Conservation (phyloP, 2,113 vertebrate genomes). For the Cynopterus brachyotis region DNA sequence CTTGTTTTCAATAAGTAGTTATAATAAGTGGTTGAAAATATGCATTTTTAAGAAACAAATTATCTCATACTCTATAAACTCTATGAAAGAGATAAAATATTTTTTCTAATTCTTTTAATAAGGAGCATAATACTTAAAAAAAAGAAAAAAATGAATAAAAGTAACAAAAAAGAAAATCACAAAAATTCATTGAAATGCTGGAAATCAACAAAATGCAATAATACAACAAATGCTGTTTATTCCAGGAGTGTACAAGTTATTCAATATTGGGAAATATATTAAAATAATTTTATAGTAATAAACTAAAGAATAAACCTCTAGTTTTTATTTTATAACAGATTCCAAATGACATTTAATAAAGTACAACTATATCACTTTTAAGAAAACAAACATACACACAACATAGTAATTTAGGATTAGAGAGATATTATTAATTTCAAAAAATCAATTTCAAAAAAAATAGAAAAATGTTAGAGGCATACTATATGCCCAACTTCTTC, state of each 20-base stretch:
- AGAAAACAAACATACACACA: background rate
- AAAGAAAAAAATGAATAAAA: background rate
- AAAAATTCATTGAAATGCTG: slow-evolving; percentile 14
- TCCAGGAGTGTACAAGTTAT: background rate
- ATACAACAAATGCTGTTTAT: background rate
- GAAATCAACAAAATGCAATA: background rate
- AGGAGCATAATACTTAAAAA: background rate
- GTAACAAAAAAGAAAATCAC: background rate
- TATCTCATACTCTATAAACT: background rate
- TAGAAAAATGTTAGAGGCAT: background rate
- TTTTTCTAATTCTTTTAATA: slow-evolving; percentile 15
- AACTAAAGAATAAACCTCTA: background rate
- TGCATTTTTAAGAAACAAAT: background rate
- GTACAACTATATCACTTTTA: background rate
- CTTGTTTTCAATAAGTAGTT: background rate
- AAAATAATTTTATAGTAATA: background rate
- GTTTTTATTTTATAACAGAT: background rate
- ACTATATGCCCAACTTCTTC: background rate
- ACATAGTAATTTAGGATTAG: background rate
- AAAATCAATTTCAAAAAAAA: background rate
- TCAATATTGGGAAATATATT: background rate
- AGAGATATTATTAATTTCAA: background rate
- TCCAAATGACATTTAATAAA: slow-evolving; percentile 3
- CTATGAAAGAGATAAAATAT: background rate
- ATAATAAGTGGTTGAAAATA: background rate